Percentiles rank a stretch among this genome's conserved stretches.
phyloP scores from a whole-genome alignment of 2,113 vertebrate genomes.

The Erythrolamprus reginae region DNA sequence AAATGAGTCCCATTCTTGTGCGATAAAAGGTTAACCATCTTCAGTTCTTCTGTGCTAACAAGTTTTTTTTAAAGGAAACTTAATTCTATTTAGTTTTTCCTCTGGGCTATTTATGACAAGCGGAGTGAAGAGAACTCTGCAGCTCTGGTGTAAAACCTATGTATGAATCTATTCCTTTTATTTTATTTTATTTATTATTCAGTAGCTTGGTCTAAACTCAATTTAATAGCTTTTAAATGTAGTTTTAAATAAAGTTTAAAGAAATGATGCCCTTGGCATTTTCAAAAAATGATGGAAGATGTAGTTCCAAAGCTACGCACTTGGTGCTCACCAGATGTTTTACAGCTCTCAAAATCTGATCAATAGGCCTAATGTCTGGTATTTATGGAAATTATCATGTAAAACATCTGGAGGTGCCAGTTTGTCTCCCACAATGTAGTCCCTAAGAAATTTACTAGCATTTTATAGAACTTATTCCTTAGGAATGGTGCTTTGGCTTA shows the following conservation, averaged over 20 bases:
- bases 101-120: background rate
- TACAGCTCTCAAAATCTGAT: background rate
- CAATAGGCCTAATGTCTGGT: background rate
- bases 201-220: background rate
- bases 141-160: background rate
- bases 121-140: background rate
- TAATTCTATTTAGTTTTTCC: background rate
- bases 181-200: background rate
- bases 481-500: background rate
- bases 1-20: background rate
- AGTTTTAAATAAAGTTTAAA: background rate
- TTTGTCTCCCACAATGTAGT: background rate
- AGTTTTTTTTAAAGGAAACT: background rate
- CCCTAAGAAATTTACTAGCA: background rate
- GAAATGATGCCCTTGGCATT: background rate
- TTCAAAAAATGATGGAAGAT: background rate
- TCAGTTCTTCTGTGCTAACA: background rate
- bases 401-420: background rate
- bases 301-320: background rate
- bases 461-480: background rate
- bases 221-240: background rate
- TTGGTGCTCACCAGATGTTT: background rate
- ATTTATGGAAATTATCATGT: background rate
- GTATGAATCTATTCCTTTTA: background rate
- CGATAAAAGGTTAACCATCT: background rate